A percentile compares a stretch with the other conserved stretches of the same genome.
These are phyloP conservation scores for Hycleus phaleratus DNA, from an alignment of 1,140 invertebrate genomes.

Conservation along the genomic window DNA sequence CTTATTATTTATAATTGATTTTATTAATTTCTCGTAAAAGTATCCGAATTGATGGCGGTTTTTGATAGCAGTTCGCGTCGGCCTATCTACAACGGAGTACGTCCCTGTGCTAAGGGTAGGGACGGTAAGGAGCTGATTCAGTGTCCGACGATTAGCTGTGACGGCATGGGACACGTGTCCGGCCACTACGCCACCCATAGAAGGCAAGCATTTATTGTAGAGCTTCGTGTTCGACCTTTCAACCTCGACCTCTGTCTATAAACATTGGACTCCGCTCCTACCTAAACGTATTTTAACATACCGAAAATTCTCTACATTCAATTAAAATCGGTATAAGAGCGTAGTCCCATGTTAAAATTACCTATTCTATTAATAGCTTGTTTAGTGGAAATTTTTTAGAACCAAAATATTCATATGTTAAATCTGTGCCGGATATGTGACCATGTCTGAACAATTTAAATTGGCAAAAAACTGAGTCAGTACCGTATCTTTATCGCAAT, in stretches of 20 bases:
- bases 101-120: conserved; percentile 45
- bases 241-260: background rate
- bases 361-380: background rate
- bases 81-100: conserved; percentile 45
- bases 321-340: conserved; percentile 10
- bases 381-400: background rate
- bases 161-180: conserved; percentile 75
- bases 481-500: conserved; percentile 5
- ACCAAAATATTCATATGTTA: too few species aligned
- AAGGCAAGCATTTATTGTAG: conserved; percentile 44
- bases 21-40: too few species aligned
- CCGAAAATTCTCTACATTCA: background rate
- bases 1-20: too few species aligned
- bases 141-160: conserved; percentile 66
- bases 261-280: conserved; percentile 17
- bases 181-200: conserved; percentile 78
- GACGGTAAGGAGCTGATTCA: conserved; percentile 63
- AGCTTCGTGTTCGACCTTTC: conserved; percentile 5
- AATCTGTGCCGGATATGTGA: conserved; percentile 7
- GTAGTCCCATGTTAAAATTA: background rate
- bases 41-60: conserved; percentile 5
- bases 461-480: conserved; percentile 28
- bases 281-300: background rate
- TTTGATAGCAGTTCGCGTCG: conserved; percentile 31
- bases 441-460: conserved; percentile 22